These are phyloP conservation scores for Tenthredo scrophulariae DNA, from an alignment of 2,888 invertebrate species.

Conservation along the genomic window DNA sequence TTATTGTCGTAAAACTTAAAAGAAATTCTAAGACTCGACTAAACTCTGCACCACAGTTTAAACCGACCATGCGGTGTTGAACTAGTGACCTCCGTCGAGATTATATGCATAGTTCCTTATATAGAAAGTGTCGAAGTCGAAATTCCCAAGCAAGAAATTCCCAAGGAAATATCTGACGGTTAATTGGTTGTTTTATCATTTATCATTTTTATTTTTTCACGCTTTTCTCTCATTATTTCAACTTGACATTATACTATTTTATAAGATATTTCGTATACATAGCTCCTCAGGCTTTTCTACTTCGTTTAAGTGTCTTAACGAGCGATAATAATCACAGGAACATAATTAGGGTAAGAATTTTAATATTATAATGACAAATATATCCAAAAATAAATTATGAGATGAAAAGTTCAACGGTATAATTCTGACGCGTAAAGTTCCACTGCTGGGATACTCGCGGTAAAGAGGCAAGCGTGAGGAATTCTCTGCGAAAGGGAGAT, in stretches of 20 bases:
- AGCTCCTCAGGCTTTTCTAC: background rate
- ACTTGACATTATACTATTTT: background rate
- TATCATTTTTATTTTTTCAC: background rate
- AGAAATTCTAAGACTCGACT: conserved; percentile 21
- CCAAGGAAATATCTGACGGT: background rate
- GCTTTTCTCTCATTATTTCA: background rate
- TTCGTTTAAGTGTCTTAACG: background rate
- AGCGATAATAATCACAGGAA: too few relatives aligned
- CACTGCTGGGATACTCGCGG: background rate
- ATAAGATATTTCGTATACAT: background rate
- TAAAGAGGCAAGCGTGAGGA: background rate
- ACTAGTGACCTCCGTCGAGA: conserved; percentile 17
- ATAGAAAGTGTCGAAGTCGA: conserved; percentile 24
- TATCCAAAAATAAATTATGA: background rate
- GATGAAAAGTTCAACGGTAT: background rate
- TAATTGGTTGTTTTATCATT: background rate
- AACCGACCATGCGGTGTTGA: background rate
- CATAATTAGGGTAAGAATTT: background rate
- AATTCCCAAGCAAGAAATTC: conserved; percentile 1
- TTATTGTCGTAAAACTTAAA: conserved; percentile 15
- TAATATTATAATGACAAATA: background rate
- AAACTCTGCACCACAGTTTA: conserved; percentile 6
- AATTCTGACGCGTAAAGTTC: background rate
- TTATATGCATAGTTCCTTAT: background rate
- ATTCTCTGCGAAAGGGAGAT: conserved; percentile 30